phyloP scores from a whole-genome alignment of 2,113 vertebrate genomes.

The Pangasianodon gigas region DNA sequence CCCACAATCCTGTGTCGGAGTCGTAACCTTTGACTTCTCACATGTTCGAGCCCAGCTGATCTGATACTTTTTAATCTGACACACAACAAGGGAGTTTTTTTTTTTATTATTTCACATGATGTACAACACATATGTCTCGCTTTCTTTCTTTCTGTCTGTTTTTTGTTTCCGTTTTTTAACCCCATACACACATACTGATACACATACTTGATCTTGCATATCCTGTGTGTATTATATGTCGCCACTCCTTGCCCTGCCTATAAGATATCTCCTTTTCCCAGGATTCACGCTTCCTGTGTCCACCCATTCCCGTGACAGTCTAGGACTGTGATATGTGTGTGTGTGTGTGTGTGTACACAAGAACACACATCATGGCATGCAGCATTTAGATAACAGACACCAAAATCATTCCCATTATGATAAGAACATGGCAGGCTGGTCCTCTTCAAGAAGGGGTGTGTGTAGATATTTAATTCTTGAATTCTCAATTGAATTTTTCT shows the following conservation, averaged over 20 bases:
- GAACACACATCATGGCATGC: background rate
- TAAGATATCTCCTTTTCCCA: conserved; percentile 72
- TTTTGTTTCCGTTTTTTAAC: background rate
- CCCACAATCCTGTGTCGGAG: conserved; percentile 16
- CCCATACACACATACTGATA: background rate
- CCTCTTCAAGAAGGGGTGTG: background rate
- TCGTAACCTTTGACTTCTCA: conserved; percentile 18
- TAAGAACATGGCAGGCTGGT: background rate
- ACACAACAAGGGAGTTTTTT: background rate
- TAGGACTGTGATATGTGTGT: background rate
- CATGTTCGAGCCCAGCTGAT: background rate
- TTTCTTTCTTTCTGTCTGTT: background rate
- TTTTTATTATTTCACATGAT: too few relatives aligned
- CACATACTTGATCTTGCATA: background rate
- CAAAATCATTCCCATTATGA: conserved; percentile 9
- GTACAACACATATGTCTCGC: background rate
- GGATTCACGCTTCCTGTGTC: conserved; percentile 75
- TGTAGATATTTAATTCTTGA: background rate
- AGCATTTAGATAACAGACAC: conserved; percentile 11
- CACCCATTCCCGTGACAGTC: conserved; percentile 67
- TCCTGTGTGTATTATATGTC: conserved; percentile 60
- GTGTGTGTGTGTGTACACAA: background rate
- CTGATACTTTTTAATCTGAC: conserved; percentile 3
- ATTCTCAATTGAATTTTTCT: background rate
- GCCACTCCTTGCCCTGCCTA: conserved; percentile 66